A percentile compares a stretch with the other conserved stretches of the same genome.
Evolutionary conservation across 2,888 invertebrate genomes (phyloP).

Genomic region (Xestia sexstrigata): DNA sequence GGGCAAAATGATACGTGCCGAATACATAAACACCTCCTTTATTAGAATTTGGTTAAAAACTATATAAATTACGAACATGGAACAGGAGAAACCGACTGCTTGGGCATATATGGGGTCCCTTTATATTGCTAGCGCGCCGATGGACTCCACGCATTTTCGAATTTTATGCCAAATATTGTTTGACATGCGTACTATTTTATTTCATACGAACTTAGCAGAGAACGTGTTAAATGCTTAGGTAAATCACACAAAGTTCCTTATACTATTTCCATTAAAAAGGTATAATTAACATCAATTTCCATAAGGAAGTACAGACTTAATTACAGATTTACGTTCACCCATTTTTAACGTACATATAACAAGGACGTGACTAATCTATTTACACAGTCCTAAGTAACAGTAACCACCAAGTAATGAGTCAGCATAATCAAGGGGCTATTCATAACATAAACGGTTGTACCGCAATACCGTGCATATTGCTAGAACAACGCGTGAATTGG

Average conservation of each 20-base stretch:
- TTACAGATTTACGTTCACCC: neutral
- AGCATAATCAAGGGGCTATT: constrained; percentile 69
- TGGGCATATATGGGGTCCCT: neutral
- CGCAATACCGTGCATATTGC: constrained; percentile 77
- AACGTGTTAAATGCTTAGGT: neutral
- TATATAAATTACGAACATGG: constrained; percentile 54
- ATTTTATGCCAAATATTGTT: neutral
- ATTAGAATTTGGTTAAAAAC: constrained; percentile 25
- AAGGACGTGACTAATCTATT: constrained; percentile 51
- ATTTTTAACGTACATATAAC: constrained; percentile 21
- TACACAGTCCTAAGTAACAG: constrained; percentile 51
- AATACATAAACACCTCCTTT: neutral
- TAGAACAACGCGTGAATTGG: constrained; percentile 83
- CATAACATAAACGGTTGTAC: constrained; percentile 73
- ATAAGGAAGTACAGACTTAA: neutral
- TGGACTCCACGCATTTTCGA: neutral
- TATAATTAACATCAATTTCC: constrained; percentile 6
- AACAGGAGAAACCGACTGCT: constrained; percentile 38
- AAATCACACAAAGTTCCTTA: neutral
- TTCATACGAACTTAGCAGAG: neutral
- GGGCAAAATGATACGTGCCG: neutral
- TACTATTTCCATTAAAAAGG: neutral
- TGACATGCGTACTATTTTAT: neutral
- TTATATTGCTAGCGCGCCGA: neutral
- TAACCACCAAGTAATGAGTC: constrained; percentile 63